Evolutionary conservation across 2,888 invertebrate genomes (phyloP).

Genomic region (Macaria notata): DNA sequence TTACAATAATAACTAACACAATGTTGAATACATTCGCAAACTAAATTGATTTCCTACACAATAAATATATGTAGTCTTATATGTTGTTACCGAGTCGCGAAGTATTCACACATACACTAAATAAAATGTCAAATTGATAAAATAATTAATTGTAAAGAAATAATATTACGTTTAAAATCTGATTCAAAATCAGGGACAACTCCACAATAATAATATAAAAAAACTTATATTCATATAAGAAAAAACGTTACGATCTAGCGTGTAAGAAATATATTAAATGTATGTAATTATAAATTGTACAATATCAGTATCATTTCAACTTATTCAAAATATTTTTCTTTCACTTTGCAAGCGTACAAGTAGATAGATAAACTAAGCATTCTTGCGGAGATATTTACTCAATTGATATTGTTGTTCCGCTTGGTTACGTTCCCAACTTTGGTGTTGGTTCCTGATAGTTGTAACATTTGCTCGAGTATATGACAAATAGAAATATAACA

Average conservation of each 20-base stretch:
- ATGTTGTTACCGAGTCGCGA: not conserved
- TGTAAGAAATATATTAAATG: conserved; percentile 69
- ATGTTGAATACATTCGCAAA: conserved; percentile 17
- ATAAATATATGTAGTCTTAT: too few species aligned
- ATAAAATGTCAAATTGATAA: conserved; percentile 66
- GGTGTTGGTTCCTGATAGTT: too few species aligned
- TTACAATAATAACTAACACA: conserved; percentile 18
- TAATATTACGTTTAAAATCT: conserved; percentile 45
- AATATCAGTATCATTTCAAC: conserved; percentile 65
- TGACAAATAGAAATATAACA: too few species aligned
- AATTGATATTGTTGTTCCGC: too few species aligned
- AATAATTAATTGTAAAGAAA: conserved; percentile 50
- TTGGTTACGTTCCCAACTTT: too few species aligned
- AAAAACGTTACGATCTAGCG: conserved; percentile 61
- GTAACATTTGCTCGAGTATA: too few species aligned
- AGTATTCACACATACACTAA: conserved; percentile 37
- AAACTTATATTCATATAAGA: conserved; percentile 65
- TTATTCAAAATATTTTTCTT: conserved; percentile 23
- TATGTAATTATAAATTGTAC: conserved; percentile 66
- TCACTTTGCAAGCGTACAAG: conserved; percentile 23
- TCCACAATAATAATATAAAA: conserved; percentile 52
- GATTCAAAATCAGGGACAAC: conserved; percentile 68
- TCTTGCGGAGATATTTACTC: too few species aligned
- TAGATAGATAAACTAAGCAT: not conserved
- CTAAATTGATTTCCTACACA: not conserved